Percentiles rank a stretch among this genome's conserved stretches.
These are phyloP conservation scores for Petromus typicus DNA, from an alignment of 2,113 vertebrate species.

Conservation along the genomic window DNA sequence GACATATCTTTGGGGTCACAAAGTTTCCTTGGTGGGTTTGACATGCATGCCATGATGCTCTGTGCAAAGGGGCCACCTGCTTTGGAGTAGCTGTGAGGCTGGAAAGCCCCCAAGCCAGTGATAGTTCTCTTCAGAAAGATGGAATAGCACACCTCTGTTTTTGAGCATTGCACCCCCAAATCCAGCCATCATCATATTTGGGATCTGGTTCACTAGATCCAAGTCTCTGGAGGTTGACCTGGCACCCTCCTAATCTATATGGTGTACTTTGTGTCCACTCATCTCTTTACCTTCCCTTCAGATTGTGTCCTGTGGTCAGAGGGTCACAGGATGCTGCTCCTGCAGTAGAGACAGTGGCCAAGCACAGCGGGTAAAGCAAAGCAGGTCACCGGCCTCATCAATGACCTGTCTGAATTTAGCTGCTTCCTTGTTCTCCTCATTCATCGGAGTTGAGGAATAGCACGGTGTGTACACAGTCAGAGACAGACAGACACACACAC, in stretches of 20 bases:
- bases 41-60: neutral
- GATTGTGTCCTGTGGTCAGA: neutral
- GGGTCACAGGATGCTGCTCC: neutral
- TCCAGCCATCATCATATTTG: neutral
- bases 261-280: neutral
- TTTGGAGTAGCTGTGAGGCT: slow-evolving; percentile 17
- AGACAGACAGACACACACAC: neutral
- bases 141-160: neutral
- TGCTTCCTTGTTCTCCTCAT: neutral
- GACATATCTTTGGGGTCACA: slow-evolving; percentile 61
- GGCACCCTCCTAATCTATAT: neutral
- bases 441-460: neutral
- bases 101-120: slow-evolving; percentile 20
- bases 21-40: slow-evolving; percentile 46
- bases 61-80: slow-evolving; percentile 48
- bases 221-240: neutral
- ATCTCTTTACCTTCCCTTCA: neutral
- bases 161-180: neutral
- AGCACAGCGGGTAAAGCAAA: neutral
- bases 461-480: neutral
- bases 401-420: neutral
- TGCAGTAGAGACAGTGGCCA: neutral
- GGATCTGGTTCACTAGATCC: neutral
- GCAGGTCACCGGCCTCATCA: rapidly evolving
- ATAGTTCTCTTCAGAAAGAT: slow-evolving; percentile 3